Evolutionary conservation across 2,797 vertebrate species (phyloP), one percentile per base, ranked within the genome.

Genomic region (Gymnoscopelus microlampas): DNA sequence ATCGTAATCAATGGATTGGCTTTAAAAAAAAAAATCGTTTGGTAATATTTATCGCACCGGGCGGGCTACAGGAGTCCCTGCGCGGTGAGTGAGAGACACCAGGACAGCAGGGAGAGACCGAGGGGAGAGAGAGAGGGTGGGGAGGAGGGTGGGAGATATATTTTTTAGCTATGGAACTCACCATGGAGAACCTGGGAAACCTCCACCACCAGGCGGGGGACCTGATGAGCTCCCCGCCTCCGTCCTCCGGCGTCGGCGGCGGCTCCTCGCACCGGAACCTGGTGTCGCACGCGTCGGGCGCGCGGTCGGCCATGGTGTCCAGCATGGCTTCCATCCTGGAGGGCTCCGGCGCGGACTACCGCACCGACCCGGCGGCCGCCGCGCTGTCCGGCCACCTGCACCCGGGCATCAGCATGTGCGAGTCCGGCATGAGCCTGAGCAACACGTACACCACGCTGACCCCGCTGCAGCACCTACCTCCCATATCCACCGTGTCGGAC

Each of bases 361-460:
- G 97, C 63, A 83, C 93, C 44, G 91, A 96, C 76, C 87, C 94
- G 32, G 88, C 91, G 63, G 89, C 91, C 32, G 88, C 91, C 62
- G 89, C 91, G 79, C 89, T 95, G 81, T 92, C 84, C 77, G 94
- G 87, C 67, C 96, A 97, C 77, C 91, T 98, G 76, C 97, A 98
- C 89, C 95, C 95, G 32, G 96, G 96, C 74, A 97, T 99, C 5
- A 5, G 7, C 91, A 97, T 99, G 97, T 98, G 97, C 86, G 97
- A 99, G 76, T 95, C 86, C 50, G 95, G 95, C 49, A 96, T 97
- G 95, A 95, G 95, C 88, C 91, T 98, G 26, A 96, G 96, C 84
- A 96, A 96, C 92, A 97, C 96, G 11, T 97, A 98, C 92, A 97
- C 97, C 71, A 97, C 97, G 15, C 95, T 98, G 76, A 96, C 97